Percentiles rank a stretch among this genome's conserved stretches.
Evolutionary conservation across 1,140 invertebrate species (phyloP).

Genomic region (Drosophila auraria): DNA sequence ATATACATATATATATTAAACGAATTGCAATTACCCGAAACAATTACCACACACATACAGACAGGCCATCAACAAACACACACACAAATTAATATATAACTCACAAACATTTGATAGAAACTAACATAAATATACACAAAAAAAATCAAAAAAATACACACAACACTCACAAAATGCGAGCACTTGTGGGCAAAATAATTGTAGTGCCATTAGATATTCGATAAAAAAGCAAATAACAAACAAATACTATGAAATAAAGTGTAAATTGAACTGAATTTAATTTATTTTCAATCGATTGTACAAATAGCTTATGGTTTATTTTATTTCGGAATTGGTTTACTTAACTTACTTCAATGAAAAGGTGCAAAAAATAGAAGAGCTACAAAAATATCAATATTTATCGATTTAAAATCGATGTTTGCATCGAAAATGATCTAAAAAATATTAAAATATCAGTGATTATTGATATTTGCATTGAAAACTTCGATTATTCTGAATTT

Average conservation of each 20-base stretch:
- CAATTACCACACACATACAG: constrained; percentile 18
- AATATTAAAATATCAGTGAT: no score
- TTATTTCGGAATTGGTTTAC: neutral
- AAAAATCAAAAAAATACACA: constrained; percentile 20
- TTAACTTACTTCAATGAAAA: neutral
- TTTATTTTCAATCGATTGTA: constrained; percentile 6
- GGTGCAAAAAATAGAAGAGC: no score
- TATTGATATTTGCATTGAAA: no score
- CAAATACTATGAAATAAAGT: constrained; percentile 18
- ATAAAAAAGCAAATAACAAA: neutral
- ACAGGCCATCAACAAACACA: constrained; percentile 19
- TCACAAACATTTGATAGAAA: constrained; percentile 41
- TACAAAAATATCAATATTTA: neutral
- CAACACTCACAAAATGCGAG: constrained; percentile 31
- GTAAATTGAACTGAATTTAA: constrained; percentile 22
- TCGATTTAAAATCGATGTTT: neutral
- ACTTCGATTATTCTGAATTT: neutral
- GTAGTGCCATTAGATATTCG: constrained; percentile 47
- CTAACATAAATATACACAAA: constrained; percentile 26
- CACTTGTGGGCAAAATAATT: constrained; percentile 44
- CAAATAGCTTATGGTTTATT: neutral
- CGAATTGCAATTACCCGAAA: constrained; percentile 35
- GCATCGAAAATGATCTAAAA: no score
- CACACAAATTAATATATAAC: constrained; percentile 30
- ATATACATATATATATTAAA: constrained; percentile 47